Evolutionary conservation across 2,888 invertebrate genomes (phyloP).

Genomic region (Oconnorella tubifera): DNA sequence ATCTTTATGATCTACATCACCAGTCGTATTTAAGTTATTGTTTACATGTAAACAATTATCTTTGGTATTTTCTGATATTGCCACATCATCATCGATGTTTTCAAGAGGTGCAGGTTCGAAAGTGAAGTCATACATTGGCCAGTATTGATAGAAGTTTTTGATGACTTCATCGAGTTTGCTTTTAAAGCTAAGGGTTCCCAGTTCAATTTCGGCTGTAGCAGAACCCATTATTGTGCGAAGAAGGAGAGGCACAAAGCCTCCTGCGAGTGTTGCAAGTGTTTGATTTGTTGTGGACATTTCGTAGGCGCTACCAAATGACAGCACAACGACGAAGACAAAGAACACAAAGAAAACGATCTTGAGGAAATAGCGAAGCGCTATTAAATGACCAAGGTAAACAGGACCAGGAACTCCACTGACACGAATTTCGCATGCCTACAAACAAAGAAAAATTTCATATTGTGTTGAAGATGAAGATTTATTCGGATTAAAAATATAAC

Average conservation of each 20-base stretch:
- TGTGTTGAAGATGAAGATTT: no score
- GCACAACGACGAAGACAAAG: slow-evolving; percentile 53
- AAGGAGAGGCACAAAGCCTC: slow-evolving; percentile 37
- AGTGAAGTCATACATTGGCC: slow-evolving; percentile 49
- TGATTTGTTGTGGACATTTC: slow-evolving; percentile 53
- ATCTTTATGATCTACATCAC: no score
- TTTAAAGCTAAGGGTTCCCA: slow-evolving; percentile 52
- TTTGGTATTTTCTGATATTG: no score
- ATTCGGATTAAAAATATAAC: no score
- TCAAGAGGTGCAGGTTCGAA: slow-evolving; percentile 28
- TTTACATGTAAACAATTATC: no score
- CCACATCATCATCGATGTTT: no score
- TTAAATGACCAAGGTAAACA: slow-evolving; percentile 47
- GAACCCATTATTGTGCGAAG: slow-evolving; percentile 45
- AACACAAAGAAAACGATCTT: slow-evolving; percentile 49
- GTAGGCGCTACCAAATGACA: slow-evolving; percentile 52
- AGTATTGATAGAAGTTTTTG: slow-evolving; percentile 48
- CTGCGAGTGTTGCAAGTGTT: slow-evolving; percentile 51
- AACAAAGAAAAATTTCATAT: no score
- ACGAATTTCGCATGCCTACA: slow-evolving; percentile 49
- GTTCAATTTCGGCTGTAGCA: slow-evolving; percentile 45
- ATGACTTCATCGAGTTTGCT: slow-evolving; percentile 54
- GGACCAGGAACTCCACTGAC: slow-evolving; percentile 53
- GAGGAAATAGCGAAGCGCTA: slow-evolving; percentile 52
- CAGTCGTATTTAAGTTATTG: no score